Conservation (phyloP, 2,113 vertebrate species). For the Ceyx margarethae region DNA sequence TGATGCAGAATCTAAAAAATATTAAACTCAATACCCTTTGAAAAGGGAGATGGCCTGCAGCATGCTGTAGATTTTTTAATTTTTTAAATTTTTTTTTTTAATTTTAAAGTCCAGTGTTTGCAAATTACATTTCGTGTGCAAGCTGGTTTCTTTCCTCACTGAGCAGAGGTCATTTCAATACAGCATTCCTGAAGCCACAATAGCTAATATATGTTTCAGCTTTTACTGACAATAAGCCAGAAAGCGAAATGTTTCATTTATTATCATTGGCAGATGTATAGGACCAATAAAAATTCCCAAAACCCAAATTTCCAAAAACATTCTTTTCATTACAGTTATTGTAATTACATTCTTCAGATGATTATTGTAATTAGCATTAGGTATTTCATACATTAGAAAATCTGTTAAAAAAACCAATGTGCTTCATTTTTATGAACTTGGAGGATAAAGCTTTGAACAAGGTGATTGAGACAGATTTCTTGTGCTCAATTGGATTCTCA, state of each 20-base stretch:
- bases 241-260: neutral
- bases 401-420: neutral
- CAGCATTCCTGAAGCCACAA: neutral
- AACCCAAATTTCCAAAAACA: neutral
- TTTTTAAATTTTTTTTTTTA: neutral
- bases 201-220: neutral
- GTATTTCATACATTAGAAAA: neutral
- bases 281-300: neutral
- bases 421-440: neutral
- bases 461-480: neutral
- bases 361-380: neutral
- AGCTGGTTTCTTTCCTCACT: neutral
- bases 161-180: neutral
- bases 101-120: neutral
- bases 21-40: neutral
- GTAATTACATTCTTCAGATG: neutral
- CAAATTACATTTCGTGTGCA: neutral
- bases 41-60: neutral
- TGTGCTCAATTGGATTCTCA: neutral
- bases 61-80: neutral
- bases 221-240: neutral
- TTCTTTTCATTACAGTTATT: neutral
- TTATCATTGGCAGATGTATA: neutral
- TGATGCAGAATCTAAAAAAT: neutral
- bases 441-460: neutral